A percentile compares a stretch with the other conserved stretches of the same genome.
Conservation (phyloP, 37 sponge, comb jelly and placozoan species). For the Hexactinellida sp. region DNA sequence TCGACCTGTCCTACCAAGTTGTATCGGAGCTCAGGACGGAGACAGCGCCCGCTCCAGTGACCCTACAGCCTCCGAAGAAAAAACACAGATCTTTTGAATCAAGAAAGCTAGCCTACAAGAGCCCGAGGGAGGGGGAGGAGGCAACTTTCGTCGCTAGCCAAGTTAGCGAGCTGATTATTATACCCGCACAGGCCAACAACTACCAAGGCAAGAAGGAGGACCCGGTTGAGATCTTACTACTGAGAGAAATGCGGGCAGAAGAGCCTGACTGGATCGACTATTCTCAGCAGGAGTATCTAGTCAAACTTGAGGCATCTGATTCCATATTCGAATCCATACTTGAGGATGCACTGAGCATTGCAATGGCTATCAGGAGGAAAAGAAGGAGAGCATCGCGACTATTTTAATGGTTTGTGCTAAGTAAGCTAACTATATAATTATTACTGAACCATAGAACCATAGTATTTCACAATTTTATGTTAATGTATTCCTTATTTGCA, state of each 20-base stretch:
- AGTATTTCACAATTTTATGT: not conserved
- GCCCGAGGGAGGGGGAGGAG: not conserved
- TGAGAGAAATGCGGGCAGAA: not conserved
- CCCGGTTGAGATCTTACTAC: not conserved
- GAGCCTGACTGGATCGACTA: conserved; percentile 5
- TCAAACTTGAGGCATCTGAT: not conserved
- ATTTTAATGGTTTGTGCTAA: not conserved
- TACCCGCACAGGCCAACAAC: not conserved
- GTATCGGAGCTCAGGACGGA: not conserved
- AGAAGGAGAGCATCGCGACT: not conserved
- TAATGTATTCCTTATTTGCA: no score
- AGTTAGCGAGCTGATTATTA: not conserved
- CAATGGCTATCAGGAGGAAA: not conserved
- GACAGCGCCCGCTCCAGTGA: not conserved
- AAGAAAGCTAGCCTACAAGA: not conserved
- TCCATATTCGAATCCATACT: not conserved
- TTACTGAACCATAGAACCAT: not conserved
- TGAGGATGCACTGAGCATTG: not conserved
- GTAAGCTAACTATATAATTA: not conserved
- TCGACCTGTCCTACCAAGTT: not conserved
- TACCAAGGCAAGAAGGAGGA: not conserved
- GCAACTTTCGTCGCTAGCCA: not conserved
- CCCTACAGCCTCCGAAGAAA: not conserved
- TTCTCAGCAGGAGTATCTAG: not conserved
- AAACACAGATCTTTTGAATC: not conserved